A percentile compares a stretch with the other conserved stretches of the same genome.
Conservation (phyloP, 1,140 invertebrate genomes). For the Diorhabda carinulata region DNA sequence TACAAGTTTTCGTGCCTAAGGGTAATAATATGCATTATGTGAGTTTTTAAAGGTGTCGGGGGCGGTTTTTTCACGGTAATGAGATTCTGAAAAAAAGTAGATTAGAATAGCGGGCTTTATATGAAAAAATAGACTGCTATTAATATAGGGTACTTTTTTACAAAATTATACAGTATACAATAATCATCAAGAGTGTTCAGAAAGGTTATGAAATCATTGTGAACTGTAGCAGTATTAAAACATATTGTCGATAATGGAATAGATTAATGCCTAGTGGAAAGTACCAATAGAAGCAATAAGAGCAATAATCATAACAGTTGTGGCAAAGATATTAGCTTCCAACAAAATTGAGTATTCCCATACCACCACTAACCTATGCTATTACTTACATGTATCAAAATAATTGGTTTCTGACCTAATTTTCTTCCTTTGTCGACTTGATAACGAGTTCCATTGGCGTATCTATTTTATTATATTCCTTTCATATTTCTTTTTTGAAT, state of each 20-base stretch:
- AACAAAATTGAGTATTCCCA: background rate
- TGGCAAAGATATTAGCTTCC: slow-evolving; percentile 2
- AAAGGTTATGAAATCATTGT: no score
- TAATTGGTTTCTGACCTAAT: slow-evolving; percentile 2
- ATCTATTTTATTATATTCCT: no score
- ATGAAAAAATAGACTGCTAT: background rate
- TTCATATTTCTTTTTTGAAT: no score
- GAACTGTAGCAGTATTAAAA: no score
- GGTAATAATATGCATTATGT: slow-evolving; percentile 2
- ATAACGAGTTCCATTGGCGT: no score
- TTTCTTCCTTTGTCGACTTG: background rate
- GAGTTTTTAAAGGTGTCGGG: background rate
- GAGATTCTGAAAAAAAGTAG: background rate
- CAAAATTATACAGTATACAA: no score
- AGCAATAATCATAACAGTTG: slow-evolving; percentile 2
- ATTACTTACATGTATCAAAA: background rate
- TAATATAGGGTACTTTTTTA: background rate
- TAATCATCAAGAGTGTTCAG: no score
- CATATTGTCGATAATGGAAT: no score
- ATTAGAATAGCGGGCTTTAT: background rate
- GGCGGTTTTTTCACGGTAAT: slow-evolving; percentile 1
- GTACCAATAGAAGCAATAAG: background rate
- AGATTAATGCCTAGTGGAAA: no score
- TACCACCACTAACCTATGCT: background rate
- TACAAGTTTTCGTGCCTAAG: background rate